These are phyloP conservation scores for Eudemis profundana DNA, from an alignment of 2,888 invertebrate genomes.

Conservation along the genomic window DNA sequence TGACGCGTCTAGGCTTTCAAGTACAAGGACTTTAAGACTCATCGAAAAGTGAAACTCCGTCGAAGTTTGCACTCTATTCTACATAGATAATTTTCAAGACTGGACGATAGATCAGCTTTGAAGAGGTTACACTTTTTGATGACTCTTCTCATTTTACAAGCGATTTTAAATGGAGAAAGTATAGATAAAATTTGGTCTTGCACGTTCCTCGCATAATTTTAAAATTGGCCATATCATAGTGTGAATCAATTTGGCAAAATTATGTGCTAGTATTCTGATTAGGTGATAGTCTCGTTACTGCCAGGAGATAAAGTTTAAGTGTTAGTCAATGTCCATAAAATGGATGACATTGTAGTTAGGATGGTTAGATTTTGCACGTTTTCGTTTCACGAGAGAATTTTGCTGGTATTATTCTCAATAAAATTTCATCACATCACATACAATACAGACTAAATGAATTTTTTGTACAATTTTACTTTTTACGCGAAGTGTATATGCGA, in stretches of 20 bases:
- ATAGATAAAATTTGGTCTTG: conserved; percentile 35
- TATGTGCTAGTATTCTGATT: conserved; percentile 52
- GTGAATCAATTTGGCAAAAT: conserved; percentile 52
- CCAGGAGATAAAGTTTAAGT: conserved; percentile 58
- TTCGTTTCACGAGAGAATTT: conserved; percentile 24
- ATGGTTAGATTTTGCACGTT: conserved; percentile 55
- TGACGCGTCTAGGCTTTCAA: conserved; percentile 49
- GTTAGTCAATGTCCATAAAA: conserved; percentile 69
- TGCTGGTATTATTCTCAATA: conserved; percentile 21
- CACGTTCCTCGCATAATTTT: conserved; percentile 41
- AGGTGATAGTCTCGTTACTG: conserved; percentile 58
- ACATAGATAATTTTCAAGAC: conserved; percentile 41
- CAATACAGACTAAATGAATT: background rate
- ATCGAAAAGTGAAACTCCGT: conserved; percentile 23
- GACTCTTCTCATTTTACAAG: conserved; percentile 17
- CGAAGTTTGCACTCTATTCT: conserved; percentile 23
- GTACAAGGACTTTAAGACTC: conserved; percentile 45
- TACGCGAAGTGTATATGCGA: background rate
- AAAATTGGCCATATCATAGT: conserved; percentile 58
- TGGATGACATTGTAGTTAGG: conserved; percentile 67
- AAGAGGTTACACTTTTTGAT: conserved; percentile 31
- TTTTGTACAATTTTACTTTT: conserved; percentile 22
- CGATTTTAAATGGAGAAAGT: conserved; percentile 25
- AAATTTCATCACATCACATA: conserved; percentile 20
- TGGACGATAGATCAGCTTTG: conserved; percentile 33